Conservation (phyloP, 2,888 invertebrate genomes). For the Petrolisthes manimaculis region DNA sequence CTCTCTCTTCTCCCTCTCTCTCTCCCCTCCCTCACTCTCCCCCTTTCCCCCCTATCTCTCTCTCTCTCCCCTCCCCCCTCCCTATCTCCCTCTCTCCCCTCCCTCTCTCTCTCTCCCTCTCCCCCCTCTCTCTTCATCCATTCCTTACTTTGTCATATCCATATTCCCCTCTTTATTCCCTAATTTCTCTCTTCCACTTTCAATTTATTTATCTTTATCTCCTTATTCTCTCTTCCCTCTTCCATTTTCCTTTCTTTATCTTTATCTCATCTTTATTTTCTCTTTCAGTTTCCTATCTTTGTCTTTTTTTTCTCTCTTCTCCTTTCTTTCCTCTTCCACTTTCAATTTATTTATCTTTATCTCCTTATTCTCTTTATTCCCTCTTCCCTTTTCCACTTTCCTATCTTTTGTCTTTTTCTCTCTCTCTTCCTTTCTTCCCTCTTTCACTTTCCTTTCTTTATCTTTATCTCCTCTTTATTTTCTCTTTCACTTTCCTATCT, state of each 20-base stretch:
- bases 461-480: no score
- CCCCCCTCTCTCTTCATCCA: background rate
- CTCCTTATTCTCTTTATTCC: no score
- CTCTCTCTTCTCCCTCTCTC: background rate
- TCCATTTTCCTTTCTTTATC: background rate
- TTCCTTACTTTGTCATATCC: background rate
- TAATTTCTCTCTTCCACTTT: background rate
- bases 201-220: background rate
- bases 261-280: no score
- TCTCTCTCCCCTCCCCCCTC: background rate
- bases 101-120: background rate
- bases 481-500: no score
- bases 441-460: no score
- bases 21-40: background rate
- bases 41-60: background rate
- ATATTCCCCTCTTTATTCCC: background rate
- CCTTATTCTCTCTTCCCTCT: background rate
- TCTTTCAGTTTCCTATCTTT: no score
- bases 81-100: background rate
- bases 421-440: no score
- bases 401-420: no score
- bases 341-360: no score
- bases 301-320: no score
- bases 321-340: no score
- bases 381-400: no score